Evolutionary conservation across 2,888 invertebrate species (phyloP), one percentile per base, ranked within the genome.

Genomic region (Amiota mariae): DNA sequence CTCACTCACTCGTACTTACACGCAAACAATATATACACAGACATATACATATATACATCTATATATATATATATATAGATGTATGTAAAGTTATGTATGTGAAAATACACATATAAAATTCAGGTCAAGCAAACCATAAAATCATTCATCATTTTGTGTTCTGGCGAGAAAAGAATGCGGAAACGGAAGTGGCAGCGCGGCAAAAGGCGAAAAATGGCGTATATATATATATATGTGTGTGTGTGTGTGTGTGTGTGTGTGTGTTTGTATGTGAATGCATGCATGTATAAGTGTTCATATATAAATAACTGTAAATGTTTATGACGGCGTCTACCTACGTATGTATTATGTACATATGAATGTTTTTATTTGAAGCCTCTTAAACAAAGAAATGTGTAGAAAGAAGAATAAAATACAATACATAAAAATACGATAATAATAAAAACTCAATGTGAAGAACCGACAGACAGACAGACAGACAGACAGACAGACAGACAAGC

Each of bases 101-200:
- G 36, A 6, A 36, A 36, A 36, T n/a, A 36, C 6, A 36, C 36
- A 59, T 85, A 84, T 85, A 85, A 81, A 87, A 87, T 85, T 85
- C 84, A 88, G 87, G 87, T 84, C 87, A 88, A 87, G 86, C 83
- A 87, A 87, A 87, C 88, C 85, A 87, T 88, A 84, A 88, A 87
- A 87, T 87, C 88, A 87, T 87, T 88, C 86, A 87, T 88, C 87
- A 87, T 88, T 84, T 88, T 86, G 78, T 85, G 83, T 81, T 84
- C 85, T 86, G 84, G 73, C 68, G 13, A 13, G 61, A 11, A 61
- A 18, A 12, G 12, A 61, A 13, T 15, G 12, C 20, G 61, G 12
- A 20, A 36, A 36, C 36, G 36, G 36, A 36, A 36, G 6, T 36
- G 36, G 6, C 36, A 36, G 36, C 36, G 36, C 36, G 36, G 36